Conservation (phyloP, 2,888 invertebrate species). For the Cataglyphis albicans region DNA sequence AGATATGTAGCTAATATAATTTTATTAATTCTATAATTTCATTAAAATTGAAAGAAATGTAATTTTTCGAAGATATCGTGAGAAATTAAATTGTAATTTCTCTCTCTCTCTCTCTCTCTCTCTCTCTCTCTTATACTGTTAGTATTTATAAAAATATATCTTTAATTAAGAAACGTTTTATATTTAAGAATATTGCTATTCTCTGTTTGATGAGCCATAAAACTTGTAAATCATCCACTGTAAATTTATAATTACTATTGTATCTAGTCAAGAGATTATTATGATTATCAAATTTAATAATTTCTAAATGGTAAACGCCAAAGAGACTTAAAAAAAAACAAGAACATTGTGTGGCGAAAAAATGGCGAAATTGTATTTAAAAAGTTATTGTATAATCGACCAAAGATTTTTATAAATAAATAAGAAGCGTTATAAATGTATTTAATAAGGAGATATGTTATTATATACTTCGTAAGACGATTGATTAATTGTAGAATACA, state of each 20-base stretch:
- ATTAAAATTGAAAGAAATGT: not conserved
- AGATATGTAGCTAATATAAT: conserved; percentile 5
- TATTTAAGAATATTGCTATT: conserved; percentile 19
- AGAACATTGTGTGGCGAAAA: not conserved
- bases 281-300: conserved; percentile 5
- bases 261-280: conserved; percentile 51
- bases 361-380: not conserved
- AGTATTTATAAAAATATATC: not conserved
- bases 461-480: not conserved
- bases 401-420: conserved; percentile 40
- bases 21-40: not conserved
- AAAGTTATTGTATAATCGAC: not conserved
- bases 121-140: not conserved
- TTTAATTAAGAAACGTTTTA: not conserved
- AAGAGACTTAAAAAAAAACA: conserved; percentile 19
- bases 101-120: not conserved
- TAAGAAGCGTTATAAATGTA: not conserved
- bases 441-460: not conserved
- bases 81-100: not conserved
- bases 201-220: not conserved
- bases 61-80: not conserved
- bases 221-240: conserved; percentile 1
- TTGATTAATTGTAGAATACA: not conserved
- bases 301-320: conserved; percentile 16
- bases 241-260: conserved; percentile 38